Percentiles rank a stretch among this genome's conserved stretches.
These are phyloP conservation scores for Aspiorhynchus laticeps DNA, from an alignment of 2,113 vertebrate genomes.

Conservation along the genomic window DNA sequence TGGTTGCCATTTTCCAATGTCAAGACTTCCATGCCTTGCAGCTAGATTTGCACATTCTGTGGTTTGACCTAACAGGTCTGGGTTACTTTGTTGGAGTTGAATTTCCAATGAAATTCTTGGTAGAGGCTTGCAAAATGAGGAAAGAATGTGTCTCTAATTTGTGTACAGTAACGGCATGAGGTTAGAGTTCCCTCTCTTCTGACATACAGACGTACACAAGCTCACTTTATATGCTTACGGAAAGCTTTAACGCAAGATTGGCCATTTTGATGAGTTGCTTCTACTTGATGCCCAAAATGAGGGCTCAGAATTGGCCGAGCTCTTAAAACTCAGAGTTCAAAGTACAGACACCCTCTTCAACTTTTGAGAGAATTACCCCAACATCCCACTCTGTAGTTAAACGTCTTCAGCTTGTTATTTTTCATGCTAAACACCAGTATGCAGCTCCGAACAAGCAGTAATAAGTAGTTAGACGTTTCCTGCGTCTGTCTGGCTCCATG, in stretches of 20 bases:
- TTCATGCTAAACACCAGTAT: constrained; percentile 29
- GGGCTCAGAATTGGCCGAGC: constrained; percentile 29
- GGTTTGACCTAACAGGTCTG: constrained; percentile 36
- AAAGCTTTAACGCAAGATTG: constrained; percentile 22
- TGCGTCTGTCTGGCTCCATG: constrained; percentile 32
- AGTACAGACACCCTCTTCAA: constrained; percentile 35
- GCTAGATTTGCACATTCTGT: background rate
- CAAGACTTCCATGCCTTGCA: background rate
- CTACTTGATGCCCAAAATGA: constrained; percentile 38
- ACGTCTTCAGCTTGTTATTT: constrained; percentile 26
- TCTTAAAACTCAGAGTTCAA: constrained; percentile 32
- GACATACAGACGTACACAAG: background rate
- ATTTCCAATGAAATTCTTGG: constrained; percentile 17
- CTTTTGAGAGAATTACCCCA: constrained; percentile 19
- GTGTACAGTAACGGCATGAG: constrained; percentile 33
- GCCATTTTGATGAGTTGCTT: constrained; percentile 42
- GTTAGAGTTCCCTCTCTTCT: constrained; percentile 13
- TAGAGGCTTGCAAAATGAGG: constrained; percentile 11
- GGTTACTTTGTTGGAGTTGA: background rate
- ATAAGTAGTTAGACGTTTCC: constrained; percentile 24
- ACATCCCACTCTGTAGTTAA: constrained; percentile 26
- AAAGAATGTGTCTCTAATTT: constrained; percentile 37
- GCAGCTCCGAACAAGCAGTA: constrained; percentile 29
- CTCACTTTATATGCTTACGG: background rate
- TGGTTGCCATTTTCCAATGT: constrained; percentile 1